Evolutionary conservation across 2,113 vertebrate genomes (phyloP), one percentile per base, ranked within the genome.

Genomic region (Myiopsitta monachus): DNA sequence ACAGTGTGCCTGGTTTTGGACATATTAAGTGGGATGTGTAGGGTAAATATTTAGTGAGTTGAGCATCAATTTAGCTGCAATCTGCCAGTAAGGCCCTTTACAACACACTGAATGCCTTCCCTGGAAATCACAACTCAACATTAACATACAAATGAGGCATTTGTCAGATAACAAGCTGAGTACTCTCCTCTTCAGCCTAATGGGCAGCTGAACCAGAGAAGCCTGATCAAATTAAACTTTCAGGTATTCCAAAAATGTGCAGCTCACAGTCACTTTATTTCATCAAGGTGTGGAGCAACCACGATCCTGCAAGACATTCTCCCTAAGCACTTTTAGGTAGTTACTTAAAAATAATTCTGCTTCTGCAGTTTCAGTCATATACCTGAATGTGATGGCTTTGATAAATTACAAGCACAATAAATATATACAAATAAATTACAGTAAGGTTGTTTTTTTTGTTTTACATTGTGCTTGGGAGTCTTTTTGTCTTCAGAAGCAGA

Each of bases 11-110:
- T 96, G 91, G 83, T 91, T 95, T 94, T 95, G 96, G 96, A 96
- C 93, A 95, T 93, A 96, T 96, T 96, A 97, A 97, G 96, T 96
- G 94, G 93, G 95, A 96, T 95, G 94, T 95, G 95, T 91, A 92
- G 94, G 95, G 96, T 95, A 97, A 96, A 97, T 92, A 93, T 94
- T 96, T 97, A 96, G 93, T 92, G 90, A 97, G 87, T 61, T 6
- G 88, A 92, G 94, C 92, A 94, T 89, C 94, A 95, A 95, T 96
- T 97, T 97, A 94, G 87, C 91, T 96, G 92, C 96, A 97, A 92
- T 97, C 96, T 95, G 95, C 94, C 81, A 96, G 95, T 94, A 92
- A 96, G 79, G 85, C 92, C 94, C 95, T 92, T 93, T 91, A 94
- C 73, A 96, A 95, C 89, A 91, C 82, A 38, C 90, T 77, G 94